Evolutionary conservation across 2,888 invertebrate genomes (phyloP), one percentile per base, ranked within the genome.

Genomic region (Sarcophaga carnaria): DNA sequence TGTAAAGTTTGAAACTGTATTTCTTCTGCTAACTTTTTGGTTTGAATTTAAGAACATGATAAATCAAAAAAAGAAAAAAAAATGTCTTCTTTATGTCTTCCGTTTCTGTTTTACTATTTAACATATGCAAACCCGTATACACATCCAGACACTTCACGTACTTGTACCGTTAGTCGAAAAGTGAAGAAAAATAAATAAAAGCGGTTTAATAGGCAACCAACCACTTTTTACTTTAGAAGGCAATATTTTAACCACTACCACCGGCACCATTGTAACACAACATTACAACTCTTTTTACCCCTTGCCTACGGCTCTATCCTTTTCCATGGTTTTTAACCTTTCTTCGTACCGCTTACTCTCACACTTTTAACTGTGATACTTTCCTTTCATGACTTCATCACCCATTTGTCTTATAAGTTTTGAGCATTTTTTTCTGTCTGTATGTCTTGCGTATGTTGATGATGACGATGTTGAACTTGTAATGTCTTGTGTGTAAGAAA

Each of bases 121-220:
- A 17, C 71, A 47, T 80, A 85, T 59, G 59, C 22, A 80, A 47
- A 63, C 45, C 45, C 25, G 45, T 3, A 22, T 17, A 20, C 45
- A 62, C 47, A 27, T 37, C 54, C 49, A 70, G 8, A 12, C 22
- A 27, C 20, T 14, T 10, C 10, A 37, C 3, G 6, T 22, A 62
- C 10, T 8, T 37, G 37, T 37, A 10, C 8, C 37, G 37, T 37
- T 37, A 37, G 37, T 37, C 37, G 37, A 37, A 37, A 37, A 37
- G 37, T 37, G 37, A 62, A 60, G n/a, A 47, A 17, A 82, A 77
- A 71, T 70, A 49, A 77, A 63, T 25, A 69, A 74, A 80, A 66
- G 45, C 22, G 76, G 45, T 77, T 79, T 87, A 71, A 79, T 81
- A 87, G 59, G 81, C 79, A 84, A 80, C 81, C 81, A 84, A 84